Base-by-base conservation (phyloP, 2,888 invertebrate genomes). In the Fragum fragum region DNA sequence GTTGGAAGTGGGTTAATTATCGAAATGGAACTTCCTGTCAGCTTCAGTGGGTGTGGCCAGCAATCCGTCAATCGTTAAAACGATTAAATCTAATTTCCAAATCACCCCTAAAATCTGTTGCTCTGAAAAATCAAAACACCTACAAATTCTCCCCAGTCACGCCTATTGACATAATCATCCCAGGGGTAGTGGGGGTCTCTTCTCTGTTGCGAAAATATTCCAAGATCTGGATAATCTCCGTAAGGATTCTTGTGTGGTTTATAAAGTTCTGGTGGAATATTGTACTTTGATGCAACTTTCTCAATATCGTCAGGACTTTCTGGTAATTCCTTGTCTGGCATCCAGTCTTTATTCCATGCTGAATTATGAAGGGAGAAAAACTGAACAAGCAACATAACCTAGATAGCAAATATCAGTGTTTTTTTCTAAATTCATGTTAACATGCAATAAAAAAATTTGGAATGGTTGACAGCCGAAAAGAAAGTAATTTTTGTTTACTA, bases 61-160 rank as follows among this genome's bases (percentile, higher is more conserved):
- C n/a, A n/a, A n/a, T n/a, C n/a, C n/a, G n/a, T n/a, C n/a, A n/a
- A n/a, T n/a, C n/a, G n/a, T n/a, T n/a, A n/a, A n/a, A n/a, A n/a
- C n/a, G n/a, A n/a, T n/a, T n/a, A n/a, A n/a, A n/a, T n/a, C n/a
- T n/a, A n/a, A n/a, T n/a, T n/a, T n/a, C n/a, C n/a, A n/a, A n/a
- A n/a, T n/a, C n/a, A n/a, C n/a, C n/a, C n/a, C n/a, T n/a, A n/a
- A n/a, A n/a, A 39, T 39, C 39, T 39, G 39, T 39, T 9, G 39
- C 39, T 39, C 39, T 39, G 39, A 6, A n/a, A n/a, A n/a, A n/a
- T n/a, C 14, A 14, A 14, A 39, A 39, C 21, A 42, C 66, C 18
- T 66, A 66, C 66, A 66, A 66, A 66, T 26, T 66, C 66, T 42
- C 66, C 66, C 18, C 18, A 66, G 23, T 66, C 66, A n/a, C 66